Evolutionary conservation across 2,888 invertebrate genomes (phyloP).

Genomic region (Automeris io): DNA sequence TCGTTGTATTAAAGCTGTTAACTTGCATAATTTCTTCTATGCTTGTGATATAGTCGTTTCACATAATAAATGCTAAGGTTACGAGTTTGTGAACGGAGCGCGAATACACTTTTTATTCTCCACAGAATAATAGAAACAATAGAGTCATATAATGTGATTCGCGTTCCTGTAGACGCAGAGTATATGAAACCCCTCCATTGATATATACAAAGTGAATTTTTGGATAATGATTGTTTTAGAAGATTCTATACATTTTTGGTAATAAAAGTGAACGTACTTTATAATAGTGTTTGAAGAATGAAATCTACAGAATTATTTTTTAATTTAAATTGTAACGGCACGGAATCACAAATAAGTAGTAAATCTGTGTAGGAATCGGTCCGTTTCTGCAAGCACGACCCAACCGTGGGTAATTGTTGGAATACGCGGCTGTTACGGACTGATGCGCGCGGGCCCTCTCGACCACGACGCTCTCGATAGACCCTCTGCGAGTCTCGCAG

Average conservation of each 20-base stretch:
- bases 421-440: slow-evolving; percentile 68
- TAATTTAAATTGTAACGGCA: slow-evolving; percentile 4
- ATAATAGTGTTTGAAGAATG: background rate
- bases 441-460: slow-evolving; percentile 69
- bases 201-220: slow-evolving; percentile 31
- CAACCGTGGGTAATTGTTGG: slow-evolving; percentile 69
- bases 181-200: too few species aligned
- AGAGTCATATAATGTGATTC: slow-evolving; percentile 61
- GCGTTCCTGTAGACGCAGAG: too few species aligned
- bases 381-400: slow-evolving; percentile 53
- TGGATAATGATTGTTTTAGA: slow-evolving; percentile 24
- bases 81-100: slow-evolving; percentile 53
- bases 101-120: slow-evolving; percentile 53
- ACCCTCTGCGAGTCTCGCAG: slow-evolving; percentile 64
- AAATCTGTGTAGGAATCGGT: slow-evolving; percentile 47
- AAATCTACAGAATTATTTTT: too few species aligned
- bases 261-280: slow-evolving; percentile 11
- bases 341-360: slow-evolving; percentile 21
- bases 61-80: slow-evolving; percentile 55
- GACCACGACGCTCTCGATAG: slow-evolving; percentile 56
- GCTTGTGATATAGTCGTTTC: too few species aligned
- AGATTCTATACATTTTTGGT: slow-evolving; percentile 1
- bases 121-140: slow-evolving; percentile 60
- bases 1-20: background rate
- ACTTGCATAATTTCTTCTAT: background rate